These are phyloP conservation scores for Guaruba guarouba DNA, from an alignment of 2,113 vertebrate genomes.

Conservation along the genomic window DNA sequence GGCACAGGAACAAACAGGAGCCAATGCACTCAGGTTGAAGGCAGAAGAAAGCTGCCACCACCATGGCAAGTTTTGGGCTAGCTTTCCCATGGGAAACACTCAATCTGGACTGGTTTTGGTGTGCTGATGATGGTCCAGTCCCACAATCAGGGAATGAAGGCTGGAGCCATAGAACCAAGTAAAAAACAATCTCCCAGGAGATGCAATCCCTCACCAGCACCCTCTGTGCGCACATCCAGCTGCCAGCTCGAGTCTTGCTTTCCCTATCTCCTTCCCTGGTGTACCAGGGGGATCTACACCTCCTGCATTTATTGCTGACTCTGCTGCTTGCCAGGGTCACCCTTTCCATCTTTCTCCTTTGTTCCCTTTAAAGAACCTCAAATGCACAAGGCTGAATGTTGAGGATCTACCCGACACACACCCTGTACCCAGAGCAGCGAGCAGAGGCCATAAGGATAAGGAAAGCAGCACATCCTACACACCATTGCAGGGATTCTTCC, in stretches of 20 bases:
- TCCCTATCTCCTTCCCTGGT: background rate
- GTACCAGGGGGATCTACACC: background rate
- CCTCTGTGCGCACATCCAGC: rapidly evolving
- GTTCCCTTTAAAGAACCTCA: background rate
- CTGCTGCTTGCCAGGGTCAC: background rate
- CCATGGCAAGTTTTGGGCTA: rapidly evolving
- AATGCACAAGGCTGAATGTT: rapidly evolving
- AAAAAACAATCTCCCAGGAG: background rate
- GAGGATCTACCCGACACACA: background rate
- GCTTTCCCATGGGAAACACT: background rate
- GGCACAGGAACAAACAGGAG: background rate
- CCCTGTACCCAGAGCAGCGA: rapidly evolving
- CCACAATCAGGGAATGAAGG: too few relatives aligned
- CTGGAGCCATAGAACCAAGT: background rate
- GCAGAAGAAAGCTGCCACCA: background rate
- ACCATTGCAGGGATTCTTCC: background rate
- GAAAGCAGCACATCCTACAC: background rate
- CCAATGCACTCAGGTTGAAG: background rate
- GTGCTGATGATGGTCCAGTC: background rate
- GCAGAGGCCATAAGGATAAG: background rate
- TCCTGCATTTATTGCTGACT: background rate
- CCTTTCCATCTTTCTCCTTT: rapidly evolving
- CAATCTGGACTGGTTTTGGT: rapidly evolving
- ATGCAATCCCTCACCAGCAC: background rate
- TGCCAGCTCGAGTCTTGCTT: rapidly evolving